phyloP scores from a whole-genome alignment of 2,113 vertebrate species.

The Corythoichthys haematopterus region DNA sequence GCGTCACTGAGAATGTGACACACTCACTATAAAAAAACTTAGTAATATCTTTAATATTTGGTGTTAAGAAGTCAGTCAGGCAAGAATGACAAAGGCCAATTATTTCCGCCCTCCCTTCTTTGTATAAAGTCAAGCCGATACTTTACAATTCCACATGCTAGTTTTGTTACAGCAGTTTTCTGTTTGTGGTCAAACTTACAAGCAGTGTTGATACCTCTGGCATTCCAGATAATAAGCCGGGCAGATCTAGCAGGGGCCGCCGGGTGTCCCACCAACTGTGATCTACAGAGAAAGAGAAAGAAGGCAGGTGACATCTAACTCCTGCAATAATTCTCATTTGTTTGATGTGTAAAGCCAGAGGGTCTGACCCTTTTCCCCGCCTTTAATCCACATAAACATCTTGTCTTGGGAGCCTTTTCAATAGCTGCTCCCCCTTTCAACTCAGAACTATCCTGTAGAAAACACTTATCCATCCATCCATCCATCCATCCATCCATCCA shows the following conservation, averaged over 20 bases:
- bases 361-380: slow-evolving; percentile 23
- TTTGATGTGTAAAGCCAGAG: slow-evolving; percentile 46
- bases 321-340: slow-evolving; percentile 36
- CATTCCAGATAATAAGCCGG: slow-evolving; percentile 73
- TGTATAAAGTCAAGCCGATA: not conserved
- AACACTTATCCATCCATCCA: not conserved
- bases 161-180: slow-evolving; percentile 8
- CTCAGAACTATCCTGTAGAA: not conserved
- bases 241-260: slow-evolving; percentile 53
- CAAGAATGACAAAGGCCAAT: not conserved
- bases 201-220: slow-evolving; percentile 67
- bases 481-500: too few species aligned
- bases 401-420: not conserved
- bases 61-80: not conserved
- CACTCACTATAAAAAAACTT: slow-evolving; percentile 1
- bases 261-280: slow-evolving; percentile 73
- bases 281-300: slow-evolving; percentile 65
- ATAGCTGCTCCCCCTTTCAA: not conserved
- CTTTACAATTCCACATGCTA: not conserved
- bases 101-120: not conserved
- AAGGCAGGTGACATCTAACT: slow-evolving; percentile 67
- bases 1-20: slow-evolving; percentile 26
- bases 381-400: not conserved
- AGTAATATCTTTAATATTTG: not conserved
- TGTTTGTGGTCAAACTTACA: slow-evolving; percentile 55